Conservation (phyloP, 2,113 vertebrate genomes). For the Protobothrops mucrosquamatus region DNA sequence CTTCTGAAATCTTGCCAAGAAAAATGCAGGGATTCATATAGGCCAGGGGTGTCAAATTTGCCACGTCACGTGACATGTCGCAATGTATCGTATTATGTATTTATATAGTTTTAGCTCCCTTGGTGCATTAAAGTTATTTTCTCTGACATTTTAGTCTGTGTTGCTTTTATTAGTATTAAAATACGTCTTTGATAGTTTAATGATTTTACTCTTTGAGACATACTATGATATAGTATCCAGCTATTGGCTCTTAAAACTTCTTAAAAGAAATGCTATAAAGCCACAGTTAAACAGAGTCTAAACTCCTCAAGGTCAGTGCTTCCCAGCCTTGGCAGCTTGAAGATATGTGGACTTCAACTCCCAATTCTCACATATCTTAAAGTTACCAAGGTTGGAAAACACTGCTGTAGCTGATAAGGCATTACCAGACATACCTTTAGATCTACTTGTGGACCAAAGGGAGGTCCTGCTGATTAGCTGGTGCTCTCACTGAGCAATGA, state of each 20-base stretch:
- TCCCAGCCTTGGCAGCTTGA: neutral
- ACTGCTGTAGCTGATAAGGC: neutral
- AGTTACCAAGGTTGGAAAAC: neutral
- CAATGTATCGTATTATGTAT: neutral
- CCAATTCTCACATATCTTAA: neutral
- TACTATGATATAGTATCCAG: neutral
- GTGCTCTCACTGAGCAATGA: neutral
- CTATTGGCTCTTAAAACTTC: neutral
- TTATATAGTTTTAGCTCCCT: neutral
- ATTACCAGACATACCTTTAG: neutral
- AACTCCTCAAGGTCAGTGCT: neutral
- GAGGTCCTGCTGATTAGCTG: neutral
- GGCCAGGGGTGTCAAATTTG: no score
- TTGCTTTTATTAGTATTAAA: neutral
- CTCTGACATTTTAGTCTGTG: neutral
- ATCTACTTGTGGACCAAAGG: neutral
- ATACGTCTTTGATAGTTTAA: neutral
- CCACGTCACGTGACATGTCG: no score
- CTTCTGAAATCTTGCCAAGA: neutral
- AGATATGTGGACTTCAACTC: neutral
- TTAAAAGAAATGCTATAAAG: neutral
- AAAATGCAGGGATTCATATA: neutral
- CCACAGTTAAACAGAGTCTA: neutral
- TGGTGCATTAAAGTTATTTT: neutral
- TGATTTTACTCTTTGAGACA: neutral